Conservation (phyloP, 2,113 vertebrate species). For the Grammomys dolichurus region DNA sequence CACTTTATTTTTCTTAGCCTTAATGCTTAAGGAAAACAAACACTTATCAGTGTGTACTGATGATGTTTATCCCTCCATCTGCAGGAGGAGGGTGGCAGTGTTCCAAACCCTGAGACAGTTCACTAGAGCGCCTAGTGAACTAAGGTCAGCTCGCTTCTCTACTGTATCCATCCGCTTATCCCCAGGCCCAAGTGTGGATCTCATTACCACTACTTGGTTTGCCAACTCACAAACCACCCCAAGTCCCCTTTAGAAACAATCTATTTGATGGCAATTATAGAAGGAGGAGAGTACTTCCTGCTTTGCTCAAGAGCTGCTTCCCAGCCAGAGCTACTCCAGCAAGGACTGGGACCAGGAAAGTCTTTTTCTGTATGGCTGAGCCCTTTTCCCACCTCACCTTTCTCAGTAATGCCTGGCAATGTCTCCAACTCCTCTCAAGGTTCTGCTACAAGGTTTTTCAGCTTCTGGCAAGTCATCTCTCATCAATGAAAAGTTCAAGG, state of each 20-base stretch:
- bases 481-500: constrained; percentile 26
- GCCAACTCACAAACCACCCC: neutral
- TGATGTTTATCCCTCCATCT: constrained; percentile 77
- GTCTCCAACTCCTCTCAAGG: neutral
- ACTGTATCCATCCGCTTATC: neutral
- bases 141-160: constrained; percentile 6
- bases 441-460: neutral
- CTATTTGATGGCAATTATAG: neutral
- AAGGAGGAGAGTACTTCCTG: neutral
- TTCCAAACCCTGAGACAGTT: constrained; percentile 66
- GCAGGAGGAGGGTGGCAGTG: constrained; percentile 54
- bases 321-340: neutral
- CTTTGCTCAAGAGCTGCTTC: neutral
- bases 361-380: neutral
- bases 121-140: constrained; percentile 38
- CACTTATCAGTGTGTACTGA: constrained; percentile 71
- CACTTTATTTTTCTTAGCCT: constrained; percentile 84
- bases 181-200: neutral
- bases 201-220: constrained; percentile 5
- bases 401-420: neutral
- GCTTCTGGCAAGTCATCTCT: neutral
- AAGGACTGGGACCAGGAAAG: neutral
- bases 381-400: neutral
- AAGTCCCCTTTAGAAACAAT: neutral
- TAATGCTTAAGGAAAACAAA: constrained; percentile 84